A percentile compares a stretch with the other conserved stretches of the same genome.
Conservation (phyloP, 2,888 invertebrate genomes). For the Encarsia formosa region DNA sequence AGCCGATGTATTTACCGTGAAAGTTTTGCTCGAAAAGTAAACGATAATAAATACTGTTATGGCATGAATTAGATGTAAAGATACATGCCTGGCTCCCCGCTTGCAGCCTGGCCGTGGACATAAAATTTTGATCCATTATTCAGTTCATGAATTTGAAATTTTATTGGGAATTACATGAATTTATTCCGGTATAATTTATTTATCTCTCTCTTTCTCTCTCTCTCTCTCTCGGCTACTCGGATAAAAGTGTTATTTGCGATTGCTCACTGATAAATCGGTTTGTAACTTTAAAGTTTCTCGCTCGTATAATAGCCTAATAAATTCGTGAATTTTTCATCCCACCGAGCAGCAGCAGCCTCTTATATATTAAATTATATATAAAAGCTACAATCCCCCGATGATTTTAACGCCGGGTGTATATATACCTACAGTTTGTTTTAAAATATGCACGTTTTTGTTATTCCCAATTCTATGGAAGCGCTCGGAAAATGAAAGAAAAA, state of each 20-base stretch:
- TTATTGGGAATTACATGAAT: conserved; percentile 26
- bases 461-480: too few species aligned
- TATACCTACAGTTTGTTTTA: too few species aligned
- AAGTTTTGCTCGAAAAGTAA: neutral
- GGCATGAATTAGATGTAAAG: conserved; percentile 13
- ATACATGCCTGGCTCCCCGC: neutral
- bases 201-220: neutral
- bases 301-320: conserved; percentile 2
- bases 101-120: neutral
- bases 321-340: conserved; percentile 8
- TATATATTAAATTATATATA: too few species aligned
- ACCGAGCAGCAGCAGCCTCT: too few species aligned
- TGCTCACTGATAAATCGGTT: conserved; percentile 14
- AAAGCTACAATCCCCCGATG: too few species aligned
- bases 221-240: conserved; percentile 9
- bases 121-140: conserved; percentile 25
- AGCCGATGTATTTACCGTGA: too few species aligned
- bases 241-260: conserved; percentile 13
- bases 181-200: conserved; percentile 18
- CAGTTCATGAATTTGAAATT: conserved; percentile 26
- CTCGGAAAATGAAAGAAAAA: too few species aligned
- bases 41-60: conserved; percentile 17
- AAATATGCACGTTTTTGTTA: too few species aligned
- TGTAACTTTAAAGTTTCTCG: neutral
- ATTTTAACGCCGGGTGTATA: too few species aligned